Conservation (phyloP, 2,888 invertebrate species). For the Muscina levida region DNA sequence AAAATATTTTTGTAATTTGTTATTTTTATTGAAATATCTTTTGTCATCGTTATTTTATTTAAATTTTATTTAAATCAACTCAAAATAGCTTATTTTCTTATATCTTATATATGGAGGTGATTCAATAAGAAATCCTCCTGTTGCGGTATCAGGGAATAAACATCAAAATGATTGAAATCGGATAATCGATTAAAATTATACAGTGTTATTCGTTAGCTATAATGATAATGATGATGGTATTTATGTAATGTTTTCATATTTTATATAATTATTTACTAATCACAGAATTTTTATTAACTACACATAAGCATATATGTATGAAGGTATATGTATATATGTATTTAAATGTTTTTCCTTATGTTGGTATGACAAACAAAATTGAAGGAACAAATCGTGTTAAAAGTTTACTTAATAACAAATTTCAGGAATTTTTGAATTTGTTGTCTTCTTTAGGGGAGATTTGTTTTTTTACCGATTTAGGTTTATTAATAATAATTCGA, state of each 20-base stretch:
- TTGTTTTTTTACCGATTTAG: too few relatives aligned
- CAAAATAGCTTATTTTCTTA: too few relatives aligned
- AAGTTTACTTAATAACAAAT: constrained; percentile 25
- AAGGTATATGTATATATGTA: constrained; percentile 16
- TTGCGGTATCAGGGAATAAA: constrained; percentile 22
- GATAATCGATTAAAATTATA: not conserved
- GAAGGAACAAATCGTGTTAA: not conserved
- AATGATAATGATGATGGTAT: constrained; percentile 26
- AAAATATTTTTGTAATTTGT: constrained; percentile 35
- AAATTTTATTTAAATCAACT: constrained; percentile 35
- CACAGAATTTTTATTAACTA: constrained; percentile 65
- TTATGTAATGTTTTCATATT: constrained; percentile 25
- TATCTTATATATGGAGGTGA: not conserved
- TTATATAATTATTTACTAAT: constrained; percentile 54
- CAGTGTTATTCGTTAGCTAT: not conserved
- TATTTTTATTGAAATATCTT: constrained; percentile 28
- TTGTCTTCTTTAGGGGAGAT: too few relatives aligned
- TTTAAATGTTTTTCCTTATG: constrained; percentile 11
- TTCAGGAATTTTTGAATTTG: not conserved
- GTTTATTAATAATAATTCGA: too few relatives aligned
- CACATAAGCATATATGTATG: constrained; percentile 56
- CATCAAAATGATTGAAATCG: constrained; percentile 15
- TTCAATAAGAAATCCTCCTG: not conserved
- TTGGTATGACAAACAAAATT: constrained; percentile 3
- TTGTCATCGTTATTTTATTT: constrained; percentile 9